A percentile compares a stretch with the other conserved stretches of the same genome.
Conservation (phyloP, 64 coral and sea anemone genomes). For the Stylophora pistillata region DNA sequence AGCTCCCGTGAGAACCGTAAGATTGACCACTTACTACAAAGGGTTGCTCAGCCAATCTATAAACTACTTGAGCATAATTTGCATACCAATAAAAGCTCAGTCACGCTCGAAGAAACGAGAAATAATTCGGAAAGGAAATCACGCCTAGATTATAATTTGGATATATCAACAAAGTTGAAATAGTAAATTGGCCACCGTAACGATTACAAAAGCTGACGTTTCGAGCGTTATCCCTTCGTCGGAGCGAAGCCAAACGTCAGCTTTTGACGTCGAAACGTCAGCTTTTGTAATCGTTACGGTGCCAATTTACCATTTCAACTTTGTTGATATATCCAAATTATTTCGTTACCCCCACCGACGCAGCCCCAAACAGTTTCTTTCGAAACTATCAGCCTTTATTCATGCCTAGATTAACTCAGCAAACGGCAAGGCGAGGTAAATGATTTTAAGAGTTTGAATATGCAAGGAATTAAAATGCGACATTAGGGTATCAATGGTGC, state of each 20-base stretch:
- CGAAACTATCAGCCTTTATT: too few species aligned
- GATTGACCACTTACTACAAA: constrained; percentile 7
- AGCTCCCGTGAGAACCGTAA: neutral
- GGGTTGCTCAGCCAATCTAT: neutral
- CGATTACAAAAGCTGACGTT: too few species aligned
- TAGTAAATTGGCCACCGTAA: too few species aligned
- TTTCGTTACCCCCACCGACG: too few species aligned
- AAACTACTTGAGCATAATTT: constrained; percentile 18
- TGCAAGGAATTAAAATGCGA: neutral
- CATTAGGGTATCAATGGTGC: neutral
- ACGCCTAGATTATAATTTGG: neutral
- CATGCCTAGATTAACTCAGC: neutral
- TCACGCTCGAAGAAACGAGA: constrained; percentile 11
- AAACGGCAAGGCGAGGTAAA: neutral
- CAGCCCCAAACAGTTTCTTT: too few species aligned
- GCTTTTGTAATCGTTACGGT: too few species aligned
- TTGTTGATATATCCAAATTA: too few species aligned
- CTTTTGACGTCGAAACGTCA: too few species aligned
- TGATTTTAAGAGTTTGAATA: neutral
- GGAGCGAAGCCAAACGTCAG: too few species aligned
- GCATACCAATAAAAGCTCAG: constrained; percentile 16
- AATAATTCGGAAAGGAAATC: neutral
- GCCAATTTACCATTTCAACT: too few species aligned
- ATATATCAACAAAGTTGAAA: too few species aligned
- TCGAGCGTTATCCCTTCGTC: too few species aligned